Percentiles rank a stretch among this genome's conserved stretches.
phyloP scores from a whole-genome alignment of 2,797 vertebrate species.

The Podarcis siculus region DNA sequence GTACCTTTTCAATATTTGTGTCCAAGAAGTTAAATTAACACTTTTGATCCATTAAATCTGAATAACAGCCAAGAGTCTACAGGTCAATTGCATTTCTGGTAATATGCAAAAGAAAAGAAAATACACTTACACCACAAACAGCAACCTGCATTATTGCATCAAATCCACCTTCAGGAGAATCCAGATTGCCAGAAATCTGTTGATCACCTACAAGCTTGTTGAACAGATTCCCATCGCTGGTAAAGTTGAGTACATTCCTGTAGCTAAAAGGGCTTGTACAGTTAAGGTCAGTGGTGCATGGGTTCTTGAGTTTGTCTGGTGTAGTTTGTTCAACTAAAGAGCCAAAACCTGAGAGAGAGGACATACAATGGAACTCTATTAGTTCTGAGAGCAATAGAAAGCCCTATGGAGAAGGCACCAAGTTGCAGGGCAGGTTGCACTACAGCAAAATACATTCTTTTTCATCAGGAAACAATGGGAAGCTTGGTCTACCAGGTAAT shows the following conservation, averaged over 20 bases:
- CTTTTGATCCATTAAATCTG: neutral
- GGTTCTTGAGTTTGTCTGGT: slow-evolving; percentile 91
- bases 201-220: slow-evolving; percentile 92
- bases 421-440: neutral
- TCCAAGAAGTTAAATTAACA: neutral
- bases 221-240: slow-evolving; percentile 84
- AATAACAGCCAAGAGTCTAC: neutral
- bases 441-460: neutral
- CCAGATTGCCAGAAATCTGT: slow-evolving; percentile 98
- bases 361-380: slow-evolving; percentile 5
- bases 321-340: slow-evolving; percentile 99
- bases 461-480: neutral
- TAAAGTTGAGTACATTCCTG: slow-evolving; percentile 94
- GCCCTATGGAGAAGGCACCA: neutral
- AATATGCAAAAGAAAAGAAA: slow-evolving; percentile 18
- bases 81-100: neutral
- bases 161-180: slow-evolving; percentile 97
- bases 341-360: slow-evolving; percentile 86
- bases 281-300: slow-evolving; percentile 90
- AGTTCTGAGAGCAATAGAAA: neutral
- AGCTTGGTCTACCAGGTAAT: neutral
- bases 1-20: neutral
- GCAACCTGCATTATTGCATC: slow-evolving; percentile 99
- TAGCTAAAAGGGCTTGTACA: slow-evolving; percentile 98
- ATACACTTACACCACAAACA: slow-evolving; percentile 89